Evolutionary conservation across 2,888 invertebrate genomes (phyloP).

Genomic region (Cephus nigrinus): DNA sequence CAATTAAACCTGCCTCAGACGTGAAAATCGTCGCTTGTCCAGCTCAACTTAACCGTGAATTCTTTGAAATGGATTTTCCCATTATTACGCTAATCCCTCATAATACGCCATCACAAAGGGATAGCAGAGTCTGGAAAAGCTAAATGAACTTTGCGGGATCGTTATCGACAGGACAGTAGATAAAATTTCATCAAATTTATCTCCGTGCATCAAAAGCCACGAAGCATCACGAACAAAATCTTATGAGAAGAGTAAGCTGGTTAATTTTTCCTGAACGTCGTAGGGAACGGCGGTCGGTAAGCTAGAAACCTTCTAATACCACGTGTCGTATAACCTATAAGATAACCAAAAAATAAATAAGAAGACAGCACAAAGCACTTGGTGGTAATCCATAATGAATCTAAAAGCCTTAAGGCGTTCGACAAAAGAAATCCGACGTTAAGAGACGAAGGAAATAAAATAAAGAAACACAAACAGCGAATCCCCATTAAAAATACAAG

Average conservation of each 20-base stretch:
- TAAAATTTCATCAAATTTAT: neutral
- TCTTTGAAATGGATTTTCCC: neutral
- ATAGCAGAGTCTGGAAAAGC: neutral
- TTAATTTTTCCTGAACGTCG: neutral
- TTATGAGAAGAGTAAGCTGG: neutral
- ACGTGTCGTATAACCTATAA: neutral
- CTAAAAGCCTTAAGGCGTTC: neutral
- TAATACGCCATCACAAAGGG: neutral
- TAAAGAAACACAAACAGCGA: neutral
- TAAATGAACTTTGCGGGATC: neutral
- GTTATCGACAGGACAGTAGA: neutral
- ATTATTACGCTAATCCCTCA: neutral
- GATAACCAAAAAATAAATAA: neutral
- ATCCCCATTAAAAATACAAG: neutral
- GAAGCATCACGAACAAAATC: neutral
- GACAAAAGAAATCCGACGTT: neutral
- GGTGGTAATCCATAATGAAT: neutral
- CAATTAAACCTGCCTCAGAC: too few relatives aligned
- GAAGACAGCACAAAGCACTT: neutral
- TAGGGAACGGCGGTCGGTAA: neutral
- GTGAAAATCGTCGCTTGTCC: neutral
- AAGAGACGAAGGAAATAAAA: neutral
- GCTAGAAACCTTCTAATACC: neutral
- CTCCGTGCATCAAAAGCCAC: neutral
- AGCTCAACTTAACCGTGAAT: neutral